Percentiles rank a stretch among this genome's conserved stretches.
Conservation (phyloP, 2,888 invertebrate genomes). For the Clivina fossor region DNA sequence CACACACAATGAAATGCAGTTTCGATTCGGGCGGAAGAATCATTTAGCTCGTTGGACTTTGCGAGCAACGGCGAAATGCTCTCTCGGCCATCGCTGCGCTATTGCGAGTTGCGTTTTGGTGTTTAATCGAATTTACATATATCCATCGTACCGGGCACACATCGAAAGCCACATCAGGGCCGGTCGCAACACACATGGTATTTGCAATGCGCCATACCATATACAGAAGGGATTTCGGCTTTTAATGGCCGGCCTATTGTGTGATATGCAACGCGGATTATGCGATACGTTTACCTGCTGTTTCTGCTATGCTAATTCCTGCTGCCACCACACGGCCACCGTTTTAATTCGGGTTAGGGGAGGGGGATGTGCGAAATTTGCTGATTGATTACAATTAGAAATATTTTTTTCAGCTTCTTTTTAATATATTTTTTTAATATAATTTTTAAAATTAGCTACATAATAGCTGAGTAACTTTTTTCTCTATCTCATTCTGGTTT, state of each 20-base stretch:
- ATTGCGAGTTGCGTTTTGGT: too few species aligned
- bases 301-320: not conserved
- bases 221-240: constrained; percentile 31
- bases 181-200: constrained; percentile 1
- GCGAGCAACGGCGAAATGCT: constrained; percentile 15
- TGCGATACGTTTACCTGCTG: constrained; percentile 27
- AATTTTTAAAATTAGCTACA: too few species aligned
- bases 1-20: too few species aligned
- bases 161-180: constrained; percentile 24
- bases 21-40: too few species aligned
- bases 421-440: too few species aligned
- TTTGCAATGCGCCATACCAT: constrained; percentile 6
- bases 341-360: too few species aligned
- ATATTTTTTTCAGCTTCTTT: not conserved
- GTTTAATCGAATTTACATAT: constrained; percentile 34
- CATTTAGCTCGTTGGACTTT: constrained; percentile 31
- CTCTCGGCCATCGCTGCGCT: too few species aligned
- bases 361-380: too few species aligned
- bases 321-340: too few species aligned
- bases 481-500: too few species aligned
- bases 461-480: too few species aligned
- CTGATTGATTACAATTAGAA: not conserved
- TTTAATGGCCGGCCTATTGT: constrained; percentile 33
- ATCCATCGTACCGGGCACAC: too few species aligned
- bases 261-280: constrained; percentile 26